Percentiles rank a stretch among this genome's conserved stretches.
phyloP scores from a whole-genome alignment of 2,113 vertebrate genomes.

The Thamnaconus septentrionalis region DNA sequence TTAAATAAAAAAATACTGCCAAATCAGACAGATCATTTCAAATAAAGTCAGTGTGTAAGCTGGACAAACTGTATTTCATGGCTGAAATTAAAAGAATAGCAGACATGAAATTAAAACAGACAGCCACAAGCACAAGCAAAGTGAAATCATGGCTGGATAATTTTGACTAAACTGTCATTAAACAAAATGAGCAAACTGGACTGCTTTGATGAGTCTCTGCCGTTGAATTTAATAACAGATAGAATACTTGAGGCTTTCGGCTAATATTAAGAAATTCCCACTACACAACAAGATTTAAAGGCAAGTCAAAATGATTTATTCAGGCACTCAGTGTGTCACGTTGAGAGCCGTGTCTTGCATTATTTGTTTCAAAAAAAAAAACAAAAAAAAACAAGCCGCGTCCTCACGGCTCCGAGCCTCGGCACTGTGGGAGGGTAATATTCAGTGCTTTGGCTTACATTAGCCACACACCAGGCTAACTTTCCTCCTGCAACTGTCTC shows the following conservation, averaged over 20 bases:
- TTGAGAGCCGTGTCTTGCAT: slow-evolving; percentile 47
- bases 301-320: slow-evolving; percentile 68
- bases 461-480: slow-evolving; percentile 75
- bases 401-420: slow-evolving; percentile 59
- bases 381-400: slow-evolving; percentile 29
- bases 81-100: slow-evolving; percentile 30
- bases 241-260: slow-evolving; percentile 31
- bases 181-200: slow-evolving; percentile 25
- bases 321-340: slow-evolving; percentile 39
- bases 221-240: slow-evolving; percentile 35
- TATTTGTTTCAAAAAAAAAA: slow-evolving; percentile 61
- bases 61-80: slow-evolving; percentile 46
- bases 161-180: slow-evolving; percentile 37
- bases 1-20: slow-evolving; percentile 11
- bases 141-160: slow-evolving; percentile 12
- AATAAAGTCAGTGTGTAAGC: slow-evolving; percentile 38
- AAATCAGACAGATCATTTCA: slow-evolving; percentile 46
- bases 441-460: slow-evolving; percentile 75
- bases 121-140: slow-evolving; percentile 38
- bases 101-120: slow-evolving; percentile 48
- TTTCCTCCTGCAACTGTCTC: slow-evolving; percentile 70
- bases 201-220: slow-evolving; percentile 46
- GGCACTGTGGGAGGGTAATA: slow-evolving; percentile 75
- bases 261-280: slow-evolving; percentile 37
- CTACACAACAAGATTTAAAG: slow-evolving; percentile 33